These are phyloP conservation scores for Drosophila gunungcola DNA, from an alignment of 1,140 invertebrate species.

Conservation along the genomic window DNA sequence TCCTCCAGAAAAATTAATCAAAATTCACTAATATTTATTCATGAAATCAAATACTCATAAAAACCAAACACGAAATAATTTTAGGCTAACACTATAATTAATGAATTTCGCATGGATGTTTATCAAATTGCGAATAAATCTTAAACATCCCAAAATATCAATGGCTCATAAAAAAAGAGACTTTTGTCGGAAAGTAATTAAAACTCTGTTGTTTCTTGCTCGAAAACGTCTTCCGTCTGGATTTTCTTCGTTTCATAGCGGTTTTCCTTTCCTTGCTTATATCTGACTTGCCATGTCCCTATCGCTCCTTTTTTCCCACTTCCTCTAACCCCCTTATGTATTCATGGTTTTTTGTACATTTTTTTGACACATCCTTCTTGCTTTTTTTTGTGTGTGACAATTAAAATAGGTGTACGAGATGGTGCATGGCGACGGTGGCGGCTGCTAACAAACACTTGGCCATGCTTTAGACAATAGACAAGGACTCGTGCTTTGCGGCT, in stretches of 20 bases:
- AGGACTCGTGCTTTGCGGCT: constrained; percentile 78
- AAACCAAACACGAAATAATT: too few species aligned
- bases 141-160: too few species aligned
- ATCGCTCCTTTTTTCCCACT: constrained; percentile 28
- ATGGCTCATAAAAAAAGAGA: too few species aligned
- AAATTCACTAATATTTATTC: too few species aligned
- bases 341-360: constrained; percentile 45
- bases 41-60: too few species aligned
- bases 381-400: constrained; percentile 70
- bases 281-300: constrained; percentile 5
- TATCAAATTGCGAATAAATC: too few species aligned
- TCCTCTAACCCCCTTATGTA: constrained; percentile 26
- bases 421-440: constrained; percentile 52
- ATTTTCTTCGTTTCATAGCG: constrained; percentile 4
- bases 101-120: too few species aligned
- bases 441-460: constrained; percentile 81
- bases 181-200: too few species aligned
- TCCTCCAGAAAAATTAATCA: too few species aligned
- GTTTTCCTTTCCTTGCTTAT: constrained; percentile 10
- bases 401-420: constrained; percentile 81
- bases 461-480: constrained; percentile 82
- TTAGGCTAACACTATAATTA: too few species aligned
- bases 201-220: not conserved
- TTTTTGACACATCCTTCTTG: constrained; percentile 58
- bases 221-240: not conserved